Evolutionary conservation across 2,888 invertebrate genomes (phyloP).

Genomic region (Plebejus melissa): DNA sequence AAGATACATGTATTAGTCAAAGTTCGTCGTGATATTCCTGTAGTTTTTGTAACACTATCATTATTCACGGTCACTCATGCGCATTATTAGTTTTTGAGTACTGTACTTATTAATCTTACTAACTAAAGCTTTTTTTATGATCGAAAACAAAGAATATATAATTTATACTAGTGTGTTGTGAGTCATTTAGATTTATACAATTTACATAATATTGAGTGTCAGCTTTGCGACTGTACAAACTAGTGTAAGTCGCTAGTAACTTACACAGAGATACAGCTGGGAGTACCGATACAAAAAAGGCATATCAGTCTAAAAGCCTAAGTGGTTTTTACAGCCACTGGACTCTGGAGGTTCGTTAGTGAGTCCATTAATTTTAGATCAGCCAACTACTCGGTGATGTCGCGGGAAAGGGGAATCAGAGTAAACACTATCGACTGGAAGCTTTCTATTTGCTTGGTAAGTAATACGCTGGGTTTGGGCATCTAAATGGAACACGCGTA

Average conservation of each 20-base stretch:
- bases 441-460: slow-evolving; percentile 36
- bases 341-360: slow-evolving; percentile 25
- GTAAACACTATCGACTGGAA: slow-evolving; percentile 37
- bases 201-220: too few species aligned
- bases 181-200: too few species aligned
- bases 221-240: neutral
- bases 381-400: slow-evolving; percentile 36
- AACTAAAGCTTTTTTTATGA: too few species aligned
- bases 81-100: too few species aligned
- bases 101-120: too few species aligned
- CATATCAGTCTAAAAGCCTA: slow-evolving; percentile 17
- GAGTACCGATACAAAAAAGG: neutral
- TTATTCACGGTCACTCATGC: too few species aligned
- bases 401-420: slow-evolving; percentile 34
- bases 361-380: slow-evolving; percentile 33
- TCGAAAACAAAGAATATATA: too few species aligned
- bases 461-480: slow-evolving; percentile 36
- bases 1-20: too few species aligned
- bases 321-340: slow-evolving; percentile 9
- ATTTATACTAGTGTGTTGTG: too few species aligned
- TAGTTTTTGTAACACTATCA: too few species aligned
- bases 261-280: neutral
- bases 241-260: neutral
- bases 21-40: too few species aligned
- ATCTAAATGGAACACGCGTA: slow-evolving; percentile 28